These are phyloP conservation scores for Hofmannophila pseudospretella DNA, from an alignment of 2,888 invertebrate genomes.

Conservation along the genomic window DNA sequence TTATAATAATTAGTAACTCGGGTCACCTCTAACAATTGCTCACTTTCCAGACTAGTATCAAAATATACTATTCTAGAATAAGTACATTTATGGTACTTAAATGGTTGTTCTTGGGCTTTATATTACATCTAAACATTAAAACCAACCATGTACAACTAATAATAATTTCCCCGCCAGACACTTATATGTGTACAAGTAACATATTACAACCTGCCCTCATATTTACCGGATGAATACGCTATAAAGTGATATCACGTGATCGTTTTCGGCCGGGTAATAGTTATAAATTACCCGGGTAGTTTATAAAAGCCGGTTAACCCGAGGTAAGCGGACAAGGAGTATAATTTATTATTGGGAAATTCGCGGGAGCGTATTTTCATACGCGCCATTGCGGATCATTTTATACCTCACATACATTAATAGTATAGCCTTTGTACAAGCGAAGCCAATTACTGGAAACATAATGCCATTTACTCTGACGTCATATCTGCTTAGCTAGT, in stretches of 20 bases:
- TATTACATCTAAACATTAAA: too few relatives aligned
- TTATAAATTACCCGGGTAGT: slow-evolving; percentile 77
- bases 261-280: slow-evolving; percentile 73
- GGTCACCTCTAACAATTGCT: too few relatives aligned
- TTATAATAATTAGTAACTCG: too few relatives aligned
- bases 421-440: not conserved
- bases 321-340: slow-evolving; percentile 74
- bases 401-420: slow-evolving; percentile 17
- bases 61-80: too few relatives aligned
- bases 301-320: slow-evolving; percentile 78
- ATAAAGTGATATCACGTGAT: slow-evolving; percentile 77
- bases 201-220: slow-evolving; percentile 62
- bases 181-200: slow-evolving; percentile 38
- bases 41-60: too few relatives aligned
- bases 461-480: not conserved
- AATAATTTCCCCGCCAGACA: slow-evolving; percentile 19
- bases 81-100: too few relatives aligned
- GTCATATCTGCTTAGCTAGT: too few relatives aligned
- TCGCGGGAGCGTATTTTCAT: slow-evolving; percentile 68
- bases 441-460: not conserved
- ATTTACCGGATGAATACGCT: slow-evolving; percentile 71
- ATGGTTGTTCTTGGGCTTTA: too few relatives aligned
- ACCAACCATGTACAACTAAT: too few relatives aligned
- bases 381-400: slow-evolving; percentile 50
- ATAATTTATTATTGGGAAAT: slow-evolving; percentile 76